phyloP scores from a whole-genome alignment of 2,797 vertebrate species.

The Sphaeramia orbicularis region DNA sequence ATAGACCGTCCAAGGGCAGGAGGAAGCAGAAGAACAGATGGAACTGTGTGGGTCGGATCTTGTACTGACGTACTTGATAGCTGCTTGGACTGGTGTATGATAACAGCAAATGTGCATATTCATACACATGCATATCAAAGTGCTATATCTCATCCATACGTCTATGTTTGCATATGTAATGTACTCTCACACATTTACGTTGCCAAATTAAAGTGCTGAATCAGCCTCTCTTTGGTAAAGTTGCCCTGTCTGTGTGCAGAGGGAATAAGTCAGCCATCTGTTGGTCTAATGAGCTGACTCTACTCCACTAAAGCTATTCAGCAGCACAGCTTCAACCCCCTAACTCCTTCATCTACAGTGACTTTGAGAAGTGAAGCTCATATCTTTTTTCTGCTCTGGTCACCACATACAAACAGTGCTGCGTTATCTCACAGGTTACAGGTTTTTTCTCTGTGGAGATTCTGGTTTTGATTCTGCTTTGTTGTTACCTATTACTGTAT shows the following conservation, averaged over 20 bases:
- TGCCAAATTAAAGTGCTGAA: slow-evolving; percentile 31
- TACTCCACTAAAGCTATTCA: slow-evolving; percentile 26
- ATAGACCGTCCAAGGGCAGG: slow-evolving; percentile 5
- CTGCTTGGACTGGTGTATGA: slow-evolving; percentile 25
- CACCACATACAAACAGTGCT: background rate
- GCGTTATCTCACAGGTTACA: background rate
- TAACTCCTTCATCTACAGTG: slow-evolving; percentile 3
- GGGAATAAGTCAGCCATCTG: slow-evolving; percentile 62
- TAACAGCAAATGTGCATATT: slow-evolving; percentile 40
- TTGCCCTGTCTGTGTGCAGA: slow-evolving; percentile 8
- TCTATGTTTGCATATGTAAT: slow-evolving; percentile 4
- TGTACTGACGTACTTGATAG: slow-evolving; percentile 38
- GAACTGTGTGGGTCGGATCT: slow-evolving; percentile 52
- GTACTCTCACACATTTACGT: slow-evolving; percentile 6
- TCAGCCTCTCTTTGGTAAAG: slow-evolving; percentile 41
- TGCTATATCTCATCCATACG: background rate
- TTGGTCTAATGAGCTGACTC: slow-evolving; percentile 55
- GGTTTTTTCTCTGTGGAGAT: too few relatives aligned
- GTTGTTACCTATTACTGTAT: too few relatives aligned
- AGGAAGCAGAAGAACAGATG: slow-evolving; percentile 65
- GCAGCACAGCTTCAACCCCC: slow-evolving; percentile 19
- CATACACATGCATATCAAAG: slow-evolving; percentile 20
- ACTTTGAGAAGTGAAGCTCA: slow-evolving; percentile 1
- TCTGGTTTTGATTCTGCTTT: too few relatives aligned
- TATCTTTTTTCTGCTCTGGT: background rate